Evolutionary conservation across 2,888 invertebrate genomes (phyloP).

Genomic region (Notodonta ziczac): DNA sequence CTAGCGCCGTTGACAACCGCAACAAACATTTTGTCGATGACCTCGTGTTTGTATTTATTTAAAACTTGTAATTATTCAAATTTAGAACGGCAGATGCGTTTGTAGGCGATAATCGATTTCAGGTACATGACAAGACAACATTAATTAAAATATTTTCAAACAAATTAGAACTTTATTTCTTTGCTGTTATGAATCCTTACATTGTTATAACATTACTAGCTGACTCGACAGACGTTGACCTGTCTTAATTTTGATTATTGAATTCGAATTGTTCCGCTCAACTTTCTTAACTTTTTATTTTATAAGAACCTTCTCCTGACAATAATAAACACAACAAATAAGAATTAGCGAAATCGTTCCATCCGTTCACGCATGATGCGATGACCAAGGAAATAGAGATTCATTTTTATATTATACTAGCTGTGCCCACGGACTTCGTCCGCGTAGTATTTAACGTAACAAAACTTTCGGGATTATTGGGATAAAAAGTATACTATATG

Average conservation of each 20-base stretch:
- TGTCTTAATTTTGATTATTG: too few species aligned
- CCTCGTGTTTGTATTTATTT: conserved; percentile 61
- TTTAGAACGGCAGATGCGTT: conserved; percentile 78
- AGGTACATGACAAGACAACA: conserved; percentile 13
- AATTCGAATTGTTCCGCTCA: too few species aligned
- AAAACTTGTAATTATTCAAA: conserved; percentile 76
- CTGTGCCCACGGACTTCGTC: too few species aligned
- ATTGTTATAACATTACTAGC: not conserved
- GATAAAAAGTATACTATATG: too few species aligned
- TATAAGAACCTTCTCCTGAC: too few species aligned
- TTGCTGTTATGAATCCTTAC: not conserved
- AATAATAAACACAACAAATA: too few species aligned
- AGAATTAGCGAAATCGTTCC: too few species aligned
- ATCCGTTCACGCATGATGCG: too few species aligned
- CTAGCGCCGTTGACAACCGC: conserved; percentile 25
- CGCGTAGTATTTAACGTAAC: not conserved
- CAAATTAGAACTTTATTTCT: conserved; percentile 4
- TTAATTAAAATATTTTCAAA: conserved; percentile 27
- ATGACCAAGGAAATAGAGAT: too few species aligned
- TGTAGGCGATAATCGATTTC: conserved; percentile 52
- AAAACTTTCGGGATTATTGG: too few species aligned
- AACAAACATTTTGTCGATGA: conserved; percentile 19
- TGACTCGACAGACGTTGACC: not conserved
- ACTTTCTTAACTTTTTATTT: too few species aligned
- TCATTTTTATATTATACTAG: too few species aligned